phyloP scores from a whole-genome alignment of 2,888 invertebrate genomes.

The Hydriomena furcata region DNA sequence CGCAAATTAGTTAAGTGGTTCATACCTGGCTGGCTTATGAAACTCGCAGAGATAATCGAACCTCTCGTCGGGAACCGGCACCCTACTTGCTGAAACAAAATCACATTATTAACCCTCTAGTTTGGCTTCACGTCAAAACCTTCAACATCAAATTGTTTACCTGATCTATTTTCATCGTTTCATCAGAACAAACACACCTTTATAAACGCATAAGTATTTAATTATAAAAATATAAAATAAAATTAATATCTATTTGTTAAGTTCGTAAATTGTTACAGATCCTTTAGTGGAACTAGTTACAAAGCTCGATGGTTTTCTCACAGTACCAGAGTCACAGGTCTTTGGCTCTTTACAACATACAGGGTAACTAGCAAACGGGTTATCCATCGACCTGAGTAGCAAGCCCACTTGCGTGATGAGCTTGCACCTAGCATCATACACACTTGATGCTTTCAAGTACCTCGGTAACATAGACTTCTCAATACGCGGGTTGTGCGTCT shows the following conservation, averaged over 20 bases:
- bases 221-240: conserved; percentile 5
- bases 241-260: conserved; percentile 6
- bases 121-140: too few relatives aligned
- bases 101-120: conserved; percentile 38
- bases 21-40: conserved; percentile 96
- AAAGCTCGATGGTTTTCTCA: conserved; percentile 39
- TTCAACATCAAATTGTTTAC: too few relatives aligned
- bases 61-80: conserved; percentile 97
- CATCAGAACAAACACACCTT: neutral
- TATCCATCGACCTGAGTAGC: conserved; percentile 77
- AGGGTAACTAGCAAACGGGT: conserved; percentile 81
- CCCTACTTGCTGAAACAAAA: conserved; percentile 90
- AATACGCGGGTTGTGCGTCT: conserved; percentile 71
- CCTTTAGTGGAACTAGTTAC: conserved; percentile 35
- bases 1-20: neutral
- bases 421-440: conserved; percentile 64
- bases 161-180: conserved; percentile 1
- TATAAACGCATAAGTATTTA: neutral
- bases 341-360: conserved; percentile 45
- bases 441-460: conserved; percentile 63
- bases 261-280: conserved; percentile 22
- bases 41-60: conserved; percentile 96
- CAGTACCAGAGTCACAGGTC: conserved; percentile 36
- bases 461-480: conserved; percentile 45
- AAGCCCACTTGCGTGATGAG: conserved; percentile 65